These are phyloP conservation scores for Andrena camellia DNA, from an alignment of 2,888 invertebrate genomes.

Conservation along the genomic window DNA sequence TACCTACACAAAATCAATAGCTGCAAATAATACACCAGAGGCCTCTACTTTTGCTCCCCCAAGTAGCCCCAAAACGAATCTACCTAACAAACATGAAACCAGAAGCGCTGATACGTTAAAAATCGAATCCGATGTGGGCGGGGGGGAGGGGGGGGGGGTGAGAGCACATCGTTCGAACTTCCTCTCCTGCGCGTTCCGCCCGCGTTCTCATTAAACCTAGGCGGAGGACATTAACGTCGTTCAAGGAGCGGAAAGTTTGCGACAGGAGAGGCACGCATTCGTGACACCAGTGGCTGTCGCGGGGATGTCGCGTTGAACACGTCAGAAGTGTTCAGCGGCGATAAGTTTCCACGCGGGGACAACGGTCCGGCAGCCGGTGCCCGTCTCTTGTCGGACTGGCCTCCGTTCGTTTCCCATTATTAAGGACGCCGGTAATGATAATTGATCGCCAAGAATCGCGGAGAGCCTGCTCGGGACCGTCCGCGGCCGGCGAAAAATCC, in stretches of 20 bases:
- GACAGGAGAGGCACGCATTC: constrained; percentile 8
- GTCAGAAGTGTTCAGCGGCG: constrained; percentile 65
- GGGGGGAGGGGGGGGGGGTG: too few relatives aligned
- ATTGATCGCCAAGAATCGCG: constrained; percentile 54
- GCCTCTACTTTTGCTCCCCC: too few relatives aligned
- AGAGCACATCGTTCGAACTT: not conserved
- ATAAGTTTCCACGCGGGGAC: constrained; percentile 58
- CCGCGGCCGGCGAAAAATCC: constrained; percentile 5
- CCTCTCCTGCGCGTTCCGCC: not conserved
- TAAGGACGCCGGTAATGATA: constrained; percentile 65
- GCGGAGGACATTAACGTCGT: constrained; percentile 27
- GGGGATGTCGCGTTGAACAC: constrained; percentile 48
- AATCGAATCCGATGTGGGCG: too few relatives aligned
- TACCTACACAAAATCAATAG: too few relatives aligned
- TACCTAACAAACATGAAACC: too few relatives aligned
- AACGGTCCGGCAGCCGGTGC: constrained; percentile 36
- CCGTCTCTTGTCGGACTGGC: constrained; percentile 48
- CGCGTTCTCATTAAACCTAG: constrained; percentile 17
- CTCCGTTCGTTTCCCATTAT: constrained; percentile 57
- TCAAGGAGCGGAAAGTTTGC: constrained; percentile 38
- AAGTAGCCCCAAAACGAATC: too few relatives aligned
- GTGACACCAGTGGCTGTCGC: constrained; percentile 14
- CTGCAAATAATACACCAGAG: too few relatives aligned
- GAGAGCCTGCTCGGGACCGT: not conserved
- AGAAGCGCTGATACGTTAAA: too few relatives aligned